Percentiles rank a stretch among this genome's conserved stretches.
phyloP scores from a whole-genome alignment of 2,797 vertebrate species.

The Sebastes cheni region DNA sequence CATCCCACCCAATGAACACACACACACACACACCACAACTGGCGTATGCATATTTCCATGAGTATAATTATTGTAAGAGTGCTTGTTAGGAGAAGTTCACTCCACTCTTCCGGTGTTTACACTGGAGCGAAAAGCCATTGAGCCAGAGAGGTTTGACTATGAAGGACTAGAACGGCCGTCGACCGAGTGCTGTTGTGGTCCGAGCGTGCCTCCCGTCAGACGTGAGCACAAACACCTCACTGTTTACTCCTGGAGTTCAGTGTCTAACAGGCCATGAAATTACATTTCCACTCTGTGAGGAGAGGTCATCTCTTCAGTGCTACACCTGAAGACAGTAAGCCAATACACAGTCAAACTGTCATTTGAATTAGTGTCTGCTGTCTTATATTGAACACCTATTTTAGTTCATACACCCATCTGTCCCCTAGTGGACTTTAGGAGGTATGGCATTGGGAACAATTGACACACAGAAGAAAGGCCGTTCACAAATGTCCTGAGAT shows the following conservation, averaged over 20 bases:
- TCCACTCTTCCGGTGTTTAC: conserved; percentile 60
- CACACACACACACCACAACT: neutral
- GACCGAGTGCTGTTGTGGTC: conserved; percentile 24
- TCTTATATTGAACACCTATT: conserved; percentile 23
- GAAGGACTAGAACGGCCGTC: conserved; percentile 28
- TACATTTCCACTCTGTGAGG: conserved; percentile 72
- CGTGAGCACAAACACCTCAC: conserved; percentile 38
- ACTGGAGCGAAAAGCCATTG: conserved; percentile 43
- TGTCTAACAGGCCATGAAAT: conserved; percentile 81
- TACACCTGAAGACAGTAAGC: conserved; percentile 63
- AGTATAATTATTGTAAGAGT: conserved; percentile 38
- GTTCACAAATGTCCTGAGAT: neutral
- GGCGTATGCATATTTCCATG: neutral
- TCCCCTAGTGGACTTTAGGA: neutral
- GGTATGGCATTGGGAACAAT: neutral
- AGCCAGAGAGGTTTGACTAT: conserved; percentile 34
- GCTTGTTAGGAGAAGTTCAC: conserved; percentile 51
- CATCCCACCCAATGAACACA: neutral
- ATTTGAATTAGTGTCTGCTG: conserved; percentile 71
- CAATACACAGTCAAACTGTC: conserved; percentile 65
- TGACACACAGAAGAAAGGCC: neutral
- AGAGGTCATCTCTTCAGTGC: conserved; percentile 60
- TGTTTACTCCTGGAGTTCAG: conserved; percentile 72
- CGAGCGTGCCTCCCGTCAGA: conserved; percentile 34
- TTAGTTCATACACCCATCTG: conserved; percentile 15